A percentile compares a stretch with the other conserved stretches of the same genome.
These are phyloP conservation scores for Sebastes melanostomus DNA, from an alignment of 2,797 vertebrate genomes.

Conservation along the genomic window DNA sequence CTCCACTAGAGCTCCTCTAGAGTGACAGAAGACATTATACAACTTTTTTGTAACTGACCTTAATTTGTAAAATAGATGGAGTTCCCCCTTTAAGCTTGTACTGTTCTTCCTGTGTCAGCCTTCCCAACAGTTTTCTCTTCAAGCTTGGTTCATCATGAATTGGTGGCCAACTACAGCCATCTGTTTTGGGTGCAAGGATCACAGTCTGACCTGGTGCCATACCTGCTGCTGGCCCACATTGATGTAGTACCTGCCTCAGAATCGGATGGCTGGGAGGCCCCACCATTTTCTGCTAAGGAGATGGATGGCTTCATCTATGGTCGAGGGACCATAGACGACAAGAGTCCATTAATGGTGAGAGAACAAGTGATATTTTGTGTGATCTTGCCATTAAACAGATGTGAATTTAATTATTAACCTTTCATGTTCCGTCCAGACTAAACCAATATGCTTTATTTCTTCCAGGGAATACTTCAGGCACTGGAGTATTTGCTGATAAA, in stretches of 20 bases:
- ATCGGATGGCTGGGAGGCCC: conserved; percentile 89
- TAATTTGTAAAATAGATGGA: no score
- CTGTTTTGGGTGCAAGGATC: conserved; percentile 88
- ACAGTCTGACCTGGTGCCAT: conserved; percentile 83
- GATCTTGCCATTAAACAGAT: neutral
- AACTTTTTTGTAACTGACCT: neutral
- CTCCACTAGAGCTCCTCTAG: neutral
- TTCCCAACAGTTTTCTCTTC: conserved; percentile 92
- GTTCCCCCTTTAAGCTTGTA: neutral
- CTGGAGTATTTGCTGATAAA: conserved; percentile 89
- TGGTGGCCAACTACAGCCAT: conserved; percentile 90
- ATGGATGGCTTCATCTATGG: conserved; percentile 92
- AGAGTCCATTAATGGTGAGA: conserved; percentile 88
- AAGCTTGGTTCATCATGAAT: conserved; percentile 87
- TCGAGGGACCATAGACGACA: conserved; percentile 93
- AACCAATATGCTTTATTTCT: neutral
- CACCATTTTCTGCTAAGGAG: conserved; percentile 92
- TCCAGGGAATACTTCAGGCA: conserved; percentile 91
- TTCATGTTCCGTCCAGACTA: neutral
- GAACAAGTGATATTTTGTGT: neutral
- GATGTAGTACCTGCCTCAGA: conserved; percentile 94
- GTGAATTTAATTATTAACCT: neutral
- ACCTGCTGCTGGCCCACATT: conserved; percentile 93
- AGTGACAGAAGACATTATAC: neutral
- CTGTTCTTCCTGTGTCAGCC: conserved; percentile 69